A percentile compares a stretch with the other conserved stretches of the same genome.
Conservation (phyloP, 2,113 vertebrate species). For the Strix aluco region DNA sequence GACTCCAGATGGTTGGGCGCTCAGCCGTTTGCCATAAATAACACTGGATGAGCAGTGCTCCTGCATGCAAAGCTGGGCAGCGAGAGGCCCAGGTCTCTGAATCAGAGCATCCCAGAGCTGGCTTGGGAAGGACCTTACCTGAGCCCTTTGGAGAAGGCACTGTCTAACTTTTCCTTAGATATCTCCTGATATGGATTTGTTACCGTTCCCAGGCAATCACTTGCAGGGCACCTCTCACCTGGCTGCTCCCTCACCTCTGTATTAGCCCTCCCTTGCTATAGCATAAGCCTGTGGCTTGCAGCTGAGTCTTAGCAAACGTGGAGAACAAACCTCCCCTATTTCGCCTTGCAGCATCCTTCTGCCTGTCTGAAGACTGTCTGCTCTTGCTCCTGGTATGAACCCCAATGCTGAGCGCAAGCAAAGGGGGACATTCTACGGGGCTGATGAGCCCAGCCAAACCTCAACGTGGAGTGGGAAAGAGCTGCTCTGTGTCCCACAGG, state of each 20-base stretch:
- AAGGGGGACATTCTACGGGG: background rate
- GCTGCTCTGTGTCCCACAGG: background rate
- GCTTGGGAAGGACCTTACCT: background rate
- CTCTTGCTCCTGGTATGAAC: background rate
- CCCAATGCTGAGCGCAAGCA: fast-evolving
- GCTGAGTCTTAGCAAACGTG: background rate
- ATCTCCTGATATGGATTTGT: background rate
- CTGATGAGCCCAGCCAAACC: background rate
- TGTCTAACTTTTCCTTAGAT: background rate
- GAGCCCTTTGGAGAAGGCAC: background rate
- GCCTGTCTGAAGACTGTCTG: background rate
- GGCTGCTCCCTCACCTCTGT: background rate
- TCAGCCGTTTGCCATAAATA: constrained; percentile 36
- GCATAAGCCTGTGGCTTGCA: background rate
- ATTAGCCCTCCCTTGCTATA: background rate
- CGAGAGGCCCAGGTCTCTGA: fast-evolving
- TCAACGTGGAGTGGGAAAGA: background rate
- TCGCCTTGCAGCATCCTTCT: background rate
- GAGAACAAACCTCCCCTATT: background rate
- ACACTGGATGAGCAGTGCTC: background rate
- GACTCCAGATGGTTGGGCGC: constrained; percentile 61
- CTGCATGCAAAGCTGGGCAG: background rate
- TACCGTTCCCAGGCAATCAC: background rate
- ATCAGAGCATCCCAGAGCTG: background rate
- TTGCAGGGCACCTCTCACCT: background rate